Evolutionary conservation across 2,797 vertebrate genomes (phyloP).

Genomic region (Momotus momota): DNA sequence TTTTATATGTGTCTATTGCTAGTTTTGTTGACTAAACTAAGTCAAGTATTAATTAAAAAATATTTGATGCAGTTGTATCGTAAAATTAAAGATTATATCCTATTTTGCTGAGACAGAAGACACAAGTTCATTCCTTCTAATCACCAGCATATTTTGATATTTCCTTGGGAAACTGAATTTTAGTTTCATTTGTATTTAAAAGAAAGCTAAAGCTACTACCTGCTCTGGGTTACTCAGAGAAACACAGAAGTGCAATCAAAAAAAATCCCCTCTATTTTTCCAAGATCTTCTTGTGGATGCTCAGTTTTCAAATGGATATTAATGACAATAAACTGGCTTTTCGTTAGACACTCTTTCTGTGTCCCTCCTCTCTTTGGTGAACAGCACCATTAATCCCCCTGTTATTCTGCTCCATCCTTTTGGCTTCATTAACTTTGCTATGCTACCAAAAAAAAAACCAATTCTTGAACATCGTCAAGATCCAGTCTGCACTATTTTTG

Average conservation of each 20-base stretch:
- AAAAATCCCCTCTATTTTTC: background rate
- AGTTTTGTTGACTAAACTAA: background rate
- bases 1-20: background rate
- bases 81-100: background rate
- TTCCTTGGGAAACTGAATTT: background rate
- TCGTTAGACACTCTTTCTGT: background rate
- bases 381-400: background rate
- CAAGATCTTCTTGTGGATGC: background rate
- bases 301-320: background rate
- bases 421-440: background rate
- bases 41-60: background rate
- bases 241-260: background rate
- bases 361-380: background rate
- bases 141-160: background rate
- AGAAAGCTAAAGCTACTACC: background rate
- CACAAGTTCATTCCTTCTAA: background rate
- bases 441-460: background rate
- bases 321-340: background rate
- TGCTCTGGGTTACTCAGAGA: background rate
- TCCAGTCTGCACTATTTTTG: background rate
- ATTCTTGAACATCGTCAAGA: fast-evolving
- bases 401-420: background rate
- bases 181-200: background rate
- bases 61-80: background rate
- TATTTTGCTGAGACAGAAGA: background rate